phyloP scores from a whole-genome alignment of 2,888 invertebrate genomes.

The Zelleria hepariella region DNA sequence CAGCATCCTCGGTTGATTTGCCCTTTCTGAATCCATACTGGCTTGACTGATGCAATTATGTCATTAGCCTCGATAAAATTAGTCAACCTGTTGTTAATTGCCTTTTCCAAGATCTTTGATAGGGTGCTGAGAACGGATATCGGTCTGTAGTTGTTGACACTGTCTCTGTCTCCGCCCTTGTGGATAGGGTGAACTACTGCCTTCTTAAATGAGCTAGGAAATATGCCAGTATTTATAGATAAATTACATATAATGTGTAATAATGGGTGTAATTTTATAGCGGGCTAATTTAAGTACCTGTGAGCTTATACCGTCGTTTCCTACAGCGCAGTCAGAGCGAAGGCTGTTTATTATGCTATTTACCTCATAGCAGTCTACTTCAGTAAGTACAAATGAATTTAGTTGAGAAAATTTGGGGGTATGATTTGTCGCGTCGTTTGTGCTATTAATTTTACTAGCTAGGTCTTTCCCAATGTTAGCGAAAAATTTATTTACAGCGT shows the following conservation, averaged over 20 bases:
- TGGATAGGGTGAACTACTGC: constrained; percentile 3
- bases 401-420: too few relatives aligned
- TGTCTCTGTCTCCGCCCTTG: constrained; percentile 1
- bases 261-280: background rate
- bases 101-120: background rate
- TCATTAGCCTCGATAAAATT: too few relatives aligned
- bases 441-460: background rate
- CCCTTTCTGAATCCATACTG: too few relatives aligned
- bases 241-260: constrained; percentile 1
- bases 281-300: background rate
- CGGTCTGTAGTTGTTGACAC: background rate
- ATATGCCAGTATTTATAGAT: background rate
- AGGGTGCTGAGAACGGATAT: background rate
- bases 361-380: background rate
- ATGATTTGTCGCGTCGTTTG: background rate
- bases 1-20: too few relatives aligned
- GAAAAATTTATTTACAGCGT: constrained; percentile 3
- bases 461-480: background rate
- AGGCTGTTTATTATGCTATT: background rate
- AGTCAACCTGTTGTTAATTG: background rate
- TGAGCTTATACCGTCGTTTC: constrained; percentile 1
- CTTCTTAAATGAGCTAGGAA: constrained; percentile 1
- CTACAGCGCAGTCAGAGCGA: background rate
- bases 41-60: too few relatives aligned
- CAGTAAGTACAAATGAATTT: background rate